These are phyloP conservation scores for Chanos chanos DNA, from an alignment of 2,797 vertebrate species.

Conservation along the genomic window DNA sequence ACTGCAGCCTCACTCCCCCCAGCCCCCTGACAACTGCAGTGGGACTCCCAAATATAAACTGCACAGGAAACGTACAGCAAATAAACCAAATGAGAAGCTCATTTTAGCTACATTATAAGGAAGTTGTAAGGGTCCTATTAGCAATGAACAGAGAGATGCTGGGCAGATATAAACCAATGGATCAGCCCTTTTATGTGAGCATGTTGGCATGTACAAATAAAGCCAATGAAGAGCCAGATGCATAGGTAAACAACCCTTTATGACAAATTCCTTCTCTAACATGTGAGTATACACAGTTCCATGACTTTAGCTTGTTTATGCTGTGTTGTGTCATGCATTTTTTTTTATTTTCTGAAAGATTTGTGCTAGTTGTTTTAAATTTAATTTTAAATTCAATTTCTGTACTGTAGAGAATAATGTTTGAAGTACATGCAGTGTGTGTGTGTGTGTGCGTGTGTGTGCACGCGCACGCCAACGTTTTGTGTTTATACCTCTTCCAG, in stretches of 20 bases:
- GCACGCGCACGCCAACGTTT: neutral
- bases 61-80: constrained; percentile 55
- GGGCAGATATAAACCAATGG: neutral
- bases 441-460: neutral
- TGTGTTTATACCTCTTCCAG: constrained; percentile 74
- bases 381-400: no score
- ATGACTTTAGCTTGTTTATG: no score
- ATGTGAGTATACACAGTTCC: no score
- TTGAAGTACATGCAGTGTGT: neutral
- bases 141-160: neutral
- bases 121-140: constrained; percentile 10
- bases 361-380: no score
- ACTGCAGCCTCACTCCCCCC: constrained; percentile 44
- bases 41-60: constrained; percentile 53
- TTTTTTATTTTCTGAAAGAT: no score
- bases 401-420: neutral
- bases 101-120: constrained; percentile 20
- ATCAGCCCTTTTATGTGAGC: no score
- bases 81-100: constrained; percentile 44
- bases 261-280: no score
- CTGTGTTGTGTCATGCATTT: no score
- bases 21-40: constrained; percentile 51
- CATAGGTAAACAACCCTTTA: no score
- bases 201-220: no score
- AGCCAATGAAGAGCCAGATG: no score